A percentile compares a stretch with the other conserved stretches of the same genome.
phyloP scores from a whole-genome alignment of 1,140 invertebrate species.

The Leptoteleia sp. region DNA sequence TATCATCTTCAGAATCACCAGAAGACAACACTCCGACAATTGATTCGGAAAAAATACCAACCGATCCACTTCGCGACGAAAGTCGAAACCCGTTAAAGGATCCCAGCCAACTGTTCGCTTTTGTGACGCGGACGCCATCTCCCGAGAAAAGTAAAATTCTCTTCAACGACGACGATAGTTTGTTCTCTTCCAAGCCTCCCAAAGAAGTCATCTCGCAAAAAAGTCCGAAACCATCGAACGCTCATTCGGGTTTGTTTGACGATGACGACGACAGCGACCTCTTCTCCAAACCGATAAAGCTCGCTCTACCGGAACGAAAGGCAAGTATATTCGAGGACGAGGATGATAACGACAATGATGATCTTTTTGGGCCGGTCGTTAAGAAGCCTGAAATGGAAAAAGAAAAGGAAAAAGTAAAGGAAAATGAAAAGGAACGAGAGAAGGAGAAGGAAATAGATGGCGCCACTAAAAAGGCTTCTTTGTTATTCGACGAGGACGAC shows the following conservation, averaged over 20 bases:
- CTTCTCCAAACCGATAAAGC: conserved; percentile 74
- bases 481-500: conserved; percentile 62
- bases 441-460: conserved; percentile 36
- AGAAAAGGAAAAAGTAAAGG: background rate
- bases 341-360: conserved; percentile 68
- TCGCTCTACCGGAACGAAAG: conserved; percentile 68
- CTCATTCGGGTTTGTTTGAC: conserved; percentile 17
- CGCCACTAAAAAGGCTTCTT: background rate
- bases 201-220: conserved; percentile 35
- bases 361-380: conserved; percentile 68
- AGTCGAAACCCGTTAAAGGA: conserved; percentile 77
- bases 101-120: conserved; percentile 78
- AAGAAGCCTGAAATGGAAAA: conserved; percentile 20
- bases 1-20: background rate
- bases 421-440: no score
- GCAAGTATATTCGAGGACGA: conserved; percentile 72
- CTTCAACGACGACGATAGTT: conserved; percentile 74
- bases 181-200: conserved; percentile 65
- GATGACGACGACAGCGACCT: conserved; percentile 71
- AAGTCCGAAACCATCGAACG: background rate
- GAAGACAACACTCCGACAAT: background rate
- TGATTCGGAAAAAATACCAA: conserved; percentile 22
- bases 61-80: conserved; percentile 74
- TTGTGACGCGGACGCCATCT: conserved; percentile 79
- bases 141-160: conserved; percentile 74